Percentiles rank a stretch among this genome's conserved stretches.
Conservation (phyloP, 2,797 vertebrate species). For the Aldrovandia affinis region DNA sequence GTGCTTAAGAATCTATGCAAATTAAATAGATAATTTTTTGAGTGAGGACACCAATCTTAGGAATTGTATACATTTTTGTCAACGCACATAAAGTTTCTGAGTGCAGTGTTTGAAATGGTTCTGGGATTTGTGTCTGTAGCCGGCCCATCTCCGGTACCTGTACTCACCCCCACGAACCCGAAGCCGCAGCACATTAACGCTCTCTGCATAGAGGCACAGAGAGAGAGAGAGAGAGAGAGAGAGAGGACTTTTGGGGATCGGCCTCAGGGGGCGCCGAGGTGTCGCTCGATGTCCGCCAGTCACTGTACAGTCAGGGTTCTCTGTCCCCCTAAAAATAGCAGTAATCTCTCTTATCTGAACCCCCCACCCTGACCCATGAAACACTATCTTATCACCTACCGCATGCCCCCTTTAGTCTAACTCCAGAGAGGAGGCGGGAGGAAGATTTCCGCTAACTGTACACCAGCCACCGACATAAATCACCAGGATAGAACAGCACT, state of each 20-base stretch:
- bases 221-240: no score
- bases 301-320: slow-evolving; percentile 35
- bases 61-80: no score
- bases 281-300: slow-evolving; percentile 25
- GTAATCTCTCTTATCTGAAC: slow-evolving; percentile 51
- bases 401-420: slow-evolving; percentile 45
- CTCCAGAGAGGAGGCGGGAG: slow-evolving; percentile 46
- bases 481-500: slow-evolving; percentile 47
- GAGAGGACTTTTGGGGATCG: background rate
- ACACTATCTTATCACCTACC: slow-evolving; percentile 47
- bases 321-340: slow-evolving; percentile 44
- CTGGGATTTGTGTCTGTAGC: no score
- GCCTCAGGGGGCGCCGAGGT: background rate
- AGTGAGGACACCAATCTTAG: no score
- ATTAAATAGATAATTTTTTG: no score
- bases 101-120: no score
- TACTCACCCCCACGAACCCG: no score
- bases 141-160: no score
- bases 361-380: background rate
- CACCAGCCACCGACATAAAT: slow-evolving; percentile 61
- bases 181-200: no score
- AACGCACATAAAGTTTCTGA: no score
- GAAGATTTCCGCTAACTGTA: slow-evolving; percentile 58
- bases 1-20: no score
- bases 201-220: no score